Conservation (phyloP, 2,797 vertebrate species). For the Mus minutoides region DNA sequence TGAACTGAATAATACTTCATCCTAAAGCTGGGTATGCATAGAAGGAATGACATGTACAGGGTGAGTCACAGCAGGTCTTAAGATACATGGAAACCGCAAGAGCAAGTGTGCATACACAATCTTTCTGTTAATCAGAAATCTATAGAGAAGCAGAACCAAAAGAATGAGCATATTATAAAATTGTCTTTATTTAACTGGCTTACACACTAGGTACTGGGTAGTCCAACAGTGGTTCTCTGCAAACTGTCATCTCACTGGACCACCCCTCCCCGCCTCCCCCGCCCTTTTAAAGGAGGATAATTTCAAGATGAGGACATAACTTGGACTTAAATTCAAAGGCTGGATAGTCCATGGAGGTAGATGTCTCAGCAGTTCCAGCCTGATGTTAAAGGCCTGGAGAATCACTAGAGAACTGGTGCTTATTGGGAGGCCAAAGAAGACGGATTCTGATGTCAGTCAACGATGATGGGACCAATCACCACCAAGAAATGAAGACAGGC, state of each 20-base stretch:
- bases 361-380: neutral
- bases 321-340: neutral
- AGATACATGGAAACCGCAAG: neutral
- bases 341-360: neutral
- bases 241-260: neutral
- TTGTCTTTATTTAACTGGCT: neutral
- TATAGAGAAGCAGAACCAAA: neutral
- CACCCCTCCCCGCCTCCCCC: neutral
- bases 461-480: too few species aligned
- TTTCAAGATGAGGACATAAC: neutral
- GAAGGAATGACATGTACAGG: neutral
- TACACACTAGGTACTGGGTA: neutral
- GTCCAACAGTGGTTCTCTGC: neutral
- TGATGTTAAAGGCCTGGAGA: too few species aligned
- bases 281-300: neutral
- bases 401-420: neutral
- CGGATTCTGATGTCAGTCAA: neutral
- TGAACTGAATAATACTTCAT: neutral
- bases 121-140: neutral
- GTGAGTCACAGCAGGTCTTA: neutral
- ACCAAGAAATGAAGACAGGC: neutral
- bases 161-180: neutral
- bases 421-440: neutral
- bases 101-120: neutral
- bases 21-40: neutral